A percentile compares a stretch with the other conserved stretches of the same genome.
phyloP scores from a whole-genome alignment of 2,888 invertebrate species.

The Busseola fusca region DNA sequence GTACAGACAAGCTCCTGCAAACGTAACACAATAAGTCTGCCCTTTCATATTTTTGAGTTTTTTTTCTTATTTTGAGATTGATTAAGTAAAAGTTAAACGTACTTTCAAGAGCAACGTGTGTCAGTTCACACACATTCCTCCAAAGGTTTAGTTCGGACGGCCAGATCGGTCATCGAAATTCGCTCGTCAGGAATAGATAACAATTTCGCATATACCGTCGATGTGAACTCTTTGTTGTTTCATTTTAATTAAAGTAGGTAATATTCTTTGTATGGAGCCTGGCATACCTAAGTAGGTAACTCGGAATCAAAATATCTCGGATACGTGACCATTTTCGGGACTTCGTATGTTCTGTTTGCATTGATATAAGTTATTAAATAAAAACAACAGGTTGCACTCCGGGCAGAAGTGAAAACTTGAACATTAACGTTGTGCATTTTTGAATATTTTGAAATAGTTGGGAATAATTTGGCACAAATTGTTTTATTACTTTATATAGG shows the following conservation, averaged over 20 bases:
- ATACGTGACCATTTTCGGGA: not conserved
- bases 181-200: not conserved
- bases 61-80: no score
- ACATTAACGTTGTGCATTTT: no score
- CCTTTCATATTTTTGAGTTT: not conserved
- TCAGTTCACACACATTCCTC: not conserved
- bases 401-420: no score
- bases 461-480: no score
- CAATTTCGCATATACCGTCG: not conserved
- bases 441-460: no score
- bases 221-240: not conserved
- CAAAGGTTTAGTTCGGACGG: not conserved
- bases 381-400: no score
- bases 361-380: not conserved
- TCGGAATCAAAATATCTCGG: not conserved
- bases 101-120: not conserved
- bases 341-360: not conserved
- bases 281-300: no score
- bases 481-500: no score
- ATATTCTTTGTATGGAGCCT: no score
- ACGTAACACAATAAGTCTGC: slow-evolving; percentile 9
- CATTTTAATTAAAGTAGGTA: not conserved
- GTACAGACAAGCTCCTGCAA: slow-evolving; percentile 96
- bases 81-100: not conserved
- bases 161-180: not conserved